phyloP scores from a whole-genome alignment of 2,888 invertebrate genomes.

The Trichacis sp. region DNA sequence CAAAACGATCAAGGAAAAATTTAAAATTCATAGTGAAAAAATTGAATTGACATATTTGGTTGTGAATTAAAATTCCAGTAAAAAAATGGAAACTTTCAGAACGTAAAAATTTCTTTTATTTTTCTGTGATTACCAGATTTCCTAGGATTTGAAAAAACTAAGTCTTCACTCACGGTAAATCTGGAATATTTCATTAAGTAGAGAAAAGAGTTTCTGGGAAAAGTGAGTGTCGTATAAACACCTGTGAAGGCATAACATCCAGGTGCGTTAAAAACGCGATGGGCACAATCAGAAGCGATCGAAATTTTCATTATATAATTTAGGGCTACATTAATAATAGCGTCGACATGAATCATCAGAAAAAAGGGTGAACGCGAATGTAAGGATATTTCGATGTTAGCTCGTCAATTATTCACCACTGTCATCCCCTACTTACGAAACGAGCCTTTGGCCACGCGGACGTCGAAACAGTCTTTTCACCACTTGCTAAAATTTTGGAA shows the following conservation, averaged over 20 bases:
- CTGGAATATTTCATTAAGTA: background rate
- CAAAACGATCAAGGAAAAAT: no score
- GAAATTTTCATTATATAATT: no score
- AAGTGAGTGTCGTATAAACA: slow-evolving; percentile 37
- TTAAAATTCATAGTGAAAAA: no score
- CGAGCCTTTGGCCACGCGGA: slow-evolving; percentile 28
- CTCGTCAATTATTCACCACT: slow-evolving; percentile 60
- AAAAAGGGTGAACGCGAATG: slow-evolving; percentile 58
- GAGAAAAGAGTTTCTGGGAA: background rate
- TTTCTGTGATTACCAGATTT: no score
- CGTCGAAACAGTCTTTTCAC: slow-evolving; percentile 24
- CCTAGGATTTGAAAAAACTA: background rate
- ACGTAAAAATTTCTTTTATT: no score
- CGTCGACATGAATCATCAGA: slow-evolving; percentile 55
- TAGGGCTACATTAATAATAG: slow-evolving; percentile 58
- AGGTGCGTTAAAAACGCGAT: slow-evolving; percentile 37
- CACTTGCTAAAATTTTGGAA: slow-evolving; percentile 27
- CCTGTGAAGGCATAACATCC: slow-evolving; percentile 35
- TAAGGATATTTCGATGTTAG: slow-evolving; percentile 60
- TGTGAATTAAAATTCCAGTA: no score
- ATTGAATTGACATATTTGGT: no score
- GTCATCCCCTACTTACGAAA: slow-evolving; percentile 58
- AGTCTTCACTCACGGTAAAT: no score
- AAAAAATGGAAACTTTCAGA: no score
- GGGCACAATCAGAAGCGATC: slow-evolving; percentile 54